Evolutionary conservation across 2,888 invertebrate species (phyloP), one percentile per base, ranked within the genome.

Genomic region (Orchesellides sinensis): DNA sequence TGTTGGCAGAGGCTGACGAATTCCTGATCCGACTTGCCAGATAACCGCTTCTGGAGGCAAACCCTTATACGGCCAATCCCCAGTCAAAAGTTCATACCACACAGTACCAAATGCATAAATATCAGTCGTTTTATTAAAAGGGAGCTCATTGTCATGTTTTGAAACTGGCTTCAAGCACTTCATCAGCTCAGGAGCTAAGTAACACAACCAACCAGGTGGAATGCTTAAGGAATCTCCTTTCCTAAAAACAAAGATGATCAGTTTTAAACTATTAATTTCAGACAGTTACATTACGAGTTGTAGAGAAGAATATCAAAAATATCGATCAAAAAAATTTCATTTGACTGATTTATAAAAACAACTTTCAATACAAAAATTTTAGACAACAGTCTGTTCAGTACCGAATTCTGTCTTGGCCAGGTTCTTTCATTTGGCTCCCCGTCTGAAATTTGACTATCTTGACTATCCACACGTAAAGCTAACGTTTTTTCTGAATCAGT

Each of bases 201-300:
- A 99, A 92, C 98, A 98, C 90, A 99, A 92, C 99, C 99, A 99
- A 88, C 98, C 98, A 63, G 96, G 95, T 83, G 99, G 98, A 90
- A 99, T 97, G 89, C 96, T 95, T 88, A 98, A 92, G 88, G 95
- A 93, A 91, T 96, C 94, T 56, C 94, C 94, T 89, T 92, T 92
- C 89, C 93, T 93, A 88, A n/a, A 27, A 68, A 27, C 87, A 88
- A 66, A 82, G 69, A 72, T 75, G n/a, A n/a, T n/a, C n/a, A n/a
- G n/a, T n/a, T n/a, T n/a, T n/a, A n/a, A n/a, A n/a, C n/a, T n/a
- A n/a, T n/a, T n/a, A n/a, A n/a, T n/a, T n/a, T n/a, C n/a, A n/a
- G n/a, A n/a, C n/a, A n/a, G n/a, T n/a, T n/a, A n/a, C n/a, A n/a
- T n/a, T n/a, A n/a, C n/a, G n/a, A n/a, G n/a, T n/a, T n/a, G n/a